These are phyloP conservation scores for Euthynnus affinis DNA, from an alignment of 2,797 vertebrate genomes.

Conservation along the genomic window DNA sequence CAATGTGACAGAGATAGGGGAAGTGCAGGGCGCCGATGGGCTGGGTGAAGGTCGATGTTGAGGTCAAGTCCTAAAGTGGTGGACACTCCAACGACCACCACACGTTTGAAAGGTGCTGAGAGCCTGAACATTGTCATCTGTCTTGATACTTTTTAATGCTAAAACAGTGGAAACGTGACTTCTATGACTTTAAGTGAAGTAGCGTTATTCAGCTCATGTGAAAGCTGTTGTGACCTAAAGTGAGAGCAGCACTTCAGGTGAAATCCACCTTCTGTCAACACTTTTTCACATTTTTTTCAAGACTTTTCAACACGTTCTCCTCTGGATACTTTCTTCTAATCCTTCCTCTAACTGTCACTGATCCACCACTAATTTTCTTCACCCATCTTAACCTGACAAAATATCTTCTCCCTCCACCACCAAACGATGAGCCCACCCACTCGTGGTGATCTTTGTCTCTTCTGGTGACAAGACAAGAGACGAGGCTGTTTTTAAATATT, in stretches of 20 bases:
- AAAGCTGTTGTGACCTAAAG: background rate
- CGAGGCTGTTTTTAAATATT: background rate
- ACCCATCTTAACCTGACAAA: constrained; percentile 23
- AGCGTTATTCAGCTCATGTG: background rate
- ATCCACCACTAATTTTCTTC: constrained; percentile 7
- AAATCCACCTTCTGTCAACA: constrained; percentile 32
- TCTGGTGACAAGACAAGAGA: constrained; percentile 61
- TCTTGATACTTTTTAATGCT: background rate
- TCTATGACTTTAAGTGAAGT: background rate
- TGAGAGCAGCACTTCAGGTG: constrained; percentile 13
- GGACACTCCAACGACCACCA: constrained; percentile 37
- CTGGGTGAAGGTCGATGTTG: constrained; percentile 80
- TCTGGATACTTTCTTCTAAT: background rate
- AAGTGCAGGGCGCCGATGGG: constrained; percentile 79
- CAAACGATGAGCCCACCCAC: constrained; percentile 48
- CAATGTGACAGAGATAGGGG: constrained; percentile 84
- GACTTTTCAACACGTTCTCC: constrained; percentile 2
- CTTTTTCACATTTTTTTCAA: background rate
- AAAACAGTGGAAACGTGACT: background rate
- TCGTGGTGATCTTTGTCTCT: constrained; percentile 76
- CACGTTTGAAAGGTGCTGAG: constrained; percentile 4
- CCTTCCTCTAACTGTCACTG: constrained; percentile 1
- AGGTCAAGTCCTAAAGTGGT: constrained; percentile 82
- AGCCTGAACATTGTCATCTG: background rate
- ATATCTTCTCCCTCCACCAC: constrained; percentile 9